These are phyloP conservation scores for Bombyx huttoni DNA, from an alignment of 2,888 invertebrate genomes.

Conservation along the genomic window DNA sequence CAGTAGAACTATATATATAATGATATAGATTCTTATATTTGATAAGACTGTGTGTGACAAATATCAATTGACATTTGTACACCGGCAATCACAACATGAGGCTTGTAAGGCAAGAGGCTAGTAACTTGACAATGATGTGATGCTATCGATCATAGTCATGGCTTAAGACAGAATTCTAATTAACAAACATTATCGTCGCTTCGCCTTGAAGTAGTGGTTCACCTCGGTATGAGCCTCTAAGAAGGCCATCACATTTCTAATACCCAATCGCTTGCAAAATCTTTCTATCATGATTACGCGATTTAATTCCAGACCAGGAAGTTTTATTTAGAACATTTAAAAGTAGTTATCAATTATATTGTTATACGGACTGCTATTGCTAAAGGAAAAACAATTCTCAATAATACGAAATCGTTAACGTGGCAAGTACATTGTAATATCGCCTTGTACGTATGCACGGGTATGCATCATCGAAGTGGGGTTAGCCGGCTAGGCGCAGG, in stretches of 20 bases:
- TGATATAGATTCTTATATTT: no score
- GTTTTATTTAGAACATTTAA: slow-evolving; percentile 13
- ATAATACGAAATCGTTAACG: no score
- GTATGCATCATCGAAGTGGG: slow-evolving; percentile 44
- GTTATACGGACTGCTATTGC: no score
- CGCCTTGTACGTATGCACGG: background rate
- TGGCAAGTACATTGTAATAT: background rate
- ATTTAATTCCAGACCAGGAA: slow-evolving; percentile 22
- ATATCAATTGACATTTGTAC: no score
- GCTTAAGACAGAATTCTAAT: slow-evolving; percentile 33
- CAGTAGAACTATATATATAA: no score
- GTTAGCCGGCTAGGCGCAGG: slow-evolving; percentile 24
- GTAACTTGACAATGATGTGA: slow-evolving; percentile 14
- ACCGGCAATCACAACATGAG: no score
- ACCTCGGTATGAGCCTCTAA: slow-evolving; percentile 46
- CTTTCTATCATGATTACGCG: slow-evolving; percentile 29
- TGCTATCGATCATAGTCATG: slow-evolving; percentile 13
- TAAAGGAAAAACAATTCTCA: no score
- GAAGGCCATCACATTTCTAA: slow-evolving; percentile 62
- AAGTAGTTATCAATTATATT: background rate
- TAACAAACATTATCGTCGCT: slow-evolving; percentile 46
- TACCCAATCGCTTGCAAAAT: slow-evolving; percentile 38
- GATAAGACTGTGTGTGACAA: no score
- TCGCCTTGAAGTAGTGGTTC: slow-evolving; percentile 55
- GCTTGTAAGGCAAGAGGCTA: no score